These are phyloP conservation scores for Troilus luridus DNA, from an alignment of 2,888 invertebrate species.

Conservation along the genomic window DNA sequence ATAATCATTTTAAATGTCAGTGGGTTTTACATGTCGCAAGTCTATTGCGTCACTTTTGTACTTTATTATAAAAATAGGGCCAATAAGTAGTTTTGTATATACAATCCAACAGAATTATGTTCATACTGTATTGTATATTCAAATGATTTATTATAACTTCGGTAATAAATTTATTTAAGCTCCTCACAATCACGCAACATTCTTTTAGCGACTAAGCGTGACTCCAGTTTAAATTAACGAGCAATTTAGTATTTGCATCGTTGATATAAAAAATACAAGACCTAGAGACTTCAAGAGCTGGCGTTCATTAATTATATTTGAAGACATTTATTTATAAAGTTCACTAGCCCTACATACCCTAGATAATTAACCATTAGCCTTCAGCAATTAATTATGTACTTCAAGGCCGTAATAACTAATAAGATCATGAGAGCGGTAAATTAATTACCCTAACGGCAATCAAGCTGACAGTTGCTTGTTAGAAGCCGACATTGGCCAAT, in stretches of 20 bases:
- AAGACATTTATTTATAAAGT: neutral
- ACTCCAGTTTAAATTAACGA: neutral
- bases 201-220: slow-evolving; percentile 1
- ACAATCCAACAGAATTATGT: neutral
- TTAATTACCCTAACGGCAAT: neutral
- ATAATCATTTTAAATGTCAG: too few relatives aligned
- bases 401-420: neutral
- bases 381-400: neutral
- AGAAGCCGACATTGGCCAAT: neutral
- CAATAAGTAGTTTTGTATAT: neutral
- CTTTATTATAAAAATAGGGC: too few relatives aligned
- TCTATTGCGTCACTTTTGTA: too few relatives aligned
- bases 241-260: neutral
- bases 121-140: neutral
- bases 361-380: neutral
- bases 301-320: neutral
- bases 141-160: neutral
- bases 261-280: neutral
- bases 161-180: neutral
- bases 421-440: neutral
- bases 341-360: neutral
- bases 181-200: neutral
- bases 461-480: neutral
- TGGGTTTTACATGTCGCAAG: too few relatives aligned
- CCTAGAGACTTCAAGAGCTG: neutral